These are phyloP conservation scores for Gopherus evgoodei DNA, from an alignment of 2,113 vertebrate genomes.

Conservation along the genomic window DNA sequence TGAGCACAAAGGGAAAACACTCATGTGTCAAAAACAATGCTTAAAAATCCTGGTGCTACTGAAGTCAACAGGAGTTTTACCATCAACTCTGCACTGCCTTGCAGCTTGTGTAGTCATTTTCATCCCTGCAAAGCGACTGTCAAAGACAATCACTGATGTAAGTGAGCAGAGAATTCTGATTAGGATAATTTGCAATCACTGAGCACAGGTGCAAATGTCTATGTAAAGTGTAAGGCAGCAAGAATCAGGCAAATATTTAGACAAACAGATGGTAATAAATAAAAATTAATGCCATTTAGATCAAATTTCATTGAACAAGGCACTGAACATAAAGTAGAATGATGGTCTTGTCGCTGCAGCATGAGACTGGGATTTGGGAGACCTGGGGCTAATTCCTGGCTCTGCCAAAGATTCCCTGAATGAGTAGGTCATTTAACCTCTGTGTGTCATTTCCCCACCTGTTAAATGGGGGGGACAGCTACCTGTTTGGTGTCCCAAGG, in stretches of 20 bases:
- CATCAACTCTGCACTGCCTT: not conserved
- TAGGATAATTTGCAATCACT: rapidly evolving
- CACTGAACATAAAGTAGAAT: not conserved
- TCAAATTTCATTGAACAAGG: not conserved
- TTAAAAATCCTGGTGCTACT: not conserved
- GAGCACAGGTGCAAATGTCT: not conserved
- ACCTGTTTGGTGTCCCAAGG: not conserved
- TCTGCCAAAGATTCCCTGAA: not conserved
- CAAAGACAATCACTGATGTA: not conserved
- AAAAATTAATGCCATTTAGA: not conserved
- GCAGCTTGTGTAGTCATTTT: not conserved
- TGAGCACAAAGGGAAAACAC: constrained; percentile 35
- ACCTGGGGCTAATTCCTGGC: not conserved
- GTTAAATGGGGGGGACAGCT: not conserved
- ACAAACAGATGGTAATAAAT: not conserved
- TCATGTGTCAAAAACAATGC: not conserved
- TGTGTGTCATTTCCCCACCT: not conserved
- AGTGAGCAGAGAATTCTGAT: not conserved
- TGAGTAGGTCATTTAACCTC: not conserved
- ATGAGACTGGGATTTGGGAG: not conserved
- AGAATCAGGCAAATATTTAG: not conserved
- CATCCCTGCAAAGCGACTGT: not conserved
- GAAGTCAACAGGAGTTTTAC: not conserved
- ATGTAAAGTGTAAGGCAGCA: not conserved
- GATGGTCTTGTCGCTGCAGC: not conserved